Percentiles rank a stretch among this genome's conserved stretches.
These are phyloP conservation scores for Mamestra configurata DNA, from an alignment of 1,140 invertebrate species.

Conservation along the genomic window DNA sequence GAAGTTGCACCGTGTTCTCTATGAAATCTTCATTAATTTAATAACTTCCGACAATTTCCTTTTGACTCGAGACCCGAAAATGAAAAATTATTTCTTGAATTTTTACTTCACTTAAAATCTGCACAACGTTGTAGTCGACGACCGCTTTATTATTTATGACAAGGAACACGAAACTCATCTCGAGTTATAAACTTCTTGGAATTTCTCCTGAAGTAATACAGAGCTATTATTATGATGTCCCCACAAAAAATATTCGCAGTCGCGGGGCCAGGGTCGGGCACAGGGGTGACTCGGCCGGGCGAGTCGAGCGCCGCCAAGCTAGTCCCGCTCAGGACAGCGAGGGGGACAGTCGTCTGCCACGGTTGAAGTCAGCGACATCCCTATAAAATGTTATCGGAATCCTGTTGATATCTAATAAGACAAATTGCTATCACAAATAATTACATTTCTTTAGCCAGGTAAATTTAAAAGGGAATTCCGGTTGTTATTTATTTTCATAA, in stretches of 20 bases:
- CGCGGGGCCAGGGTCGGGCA: slow-evolving; percentile 71
- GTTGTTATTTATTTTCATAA: neutral
- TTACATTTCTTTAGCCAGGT: neutral
- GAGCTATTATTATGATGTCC: slow-evolving; percentile 88
- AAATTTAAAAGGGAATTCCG: neutral
- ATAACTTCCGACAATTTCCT: slow-evolving; percentile 74
- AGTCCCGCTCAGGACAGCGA: slow-evolving; percentile 62
- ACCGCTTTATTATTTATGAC: slow-evolving; percentile 88
- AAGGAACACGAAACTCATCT: slow-evolving; percentile 88
- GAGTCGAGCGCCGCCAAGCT: slow-evolving; percentile 47
- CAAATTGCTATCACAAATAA: neutral
- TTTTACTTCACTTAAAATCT: slow-evolving; percentile 87
- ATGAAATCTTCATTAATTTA: slow-evolving; percentile 76
- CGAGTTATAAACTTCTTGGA: slow-evolving; percentile 88
- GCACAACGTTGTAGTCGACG: slow-evolving; percentile 86
- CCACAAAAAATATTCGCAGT: slow-evolving; percentile 85
- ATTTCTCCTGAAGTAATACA: slow-evolving; percentile 88
- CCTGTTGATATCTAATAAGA: neutral
- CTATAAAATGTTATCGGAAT: neutral
- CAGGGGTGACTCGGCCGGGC: slow-evolving; percentile 58
- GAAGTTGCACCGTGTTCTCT: slow-evolving; percentile 61
- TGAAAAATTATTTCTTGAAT: slow-evolving; percentile 85
- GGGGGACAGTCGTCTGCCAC: slow-evolving; percentile 63
- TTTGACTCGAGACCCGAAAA: slow-evolving; percentile 75
- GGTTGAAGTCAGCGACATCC: neutral